A percentile compares a stretch with the other conserved stretches of the same genome.
Conservation (phyloP, 2,113 vertebrate species). For the Herpetotheres cachinnans region DNA sequence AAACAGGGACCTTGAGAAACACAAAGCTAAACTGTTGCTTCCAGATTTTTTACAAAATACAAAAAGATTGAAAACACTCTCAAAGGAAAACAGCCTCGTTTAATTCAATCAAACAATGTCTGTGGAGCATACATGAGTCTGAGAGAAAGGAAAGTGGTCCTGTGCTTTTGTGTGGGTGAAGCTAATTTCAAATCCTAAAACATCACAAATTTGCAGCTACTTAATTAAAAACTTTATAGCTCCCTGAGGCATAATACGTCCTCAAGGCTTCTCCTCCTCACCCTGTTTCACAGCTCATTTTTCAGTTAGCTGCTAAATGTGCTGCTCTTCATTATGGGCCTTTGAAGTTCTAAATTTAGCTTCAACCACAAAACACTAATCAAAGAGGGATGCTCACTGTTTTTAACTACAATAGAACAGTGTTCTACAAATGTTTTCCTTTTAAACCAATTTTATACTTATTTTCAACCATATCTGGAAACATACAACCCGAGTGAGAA, state of each 20-base stretch:
- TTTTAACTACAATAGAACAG: constrained; percentile 1
- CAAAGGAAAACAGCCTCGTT: neutral
- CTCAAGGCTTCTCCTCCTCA: constrained; percentile 44
- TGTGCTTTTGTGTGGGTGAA: neutral
- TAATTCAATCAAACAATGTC: neutral
- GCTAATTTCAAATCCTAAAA: constrained; percentile 30
- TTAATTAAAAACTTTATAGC: constrained; percentile 66
- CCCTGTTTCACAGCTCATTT: constrained; percentile 66
- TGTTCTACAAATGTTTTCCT: constrained; percentile 18
- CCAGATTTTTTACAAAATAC: neutral
- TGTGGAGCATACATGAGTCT: neutral
- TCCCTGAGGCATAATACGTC: constrained; percentile 40
- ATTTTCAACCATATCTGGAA: neutral
- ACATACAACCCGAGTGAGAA: neutral
- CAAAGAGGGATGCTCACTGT: constrained; percentile 4
- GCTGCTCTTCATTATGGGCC: constrained; percentile 45
- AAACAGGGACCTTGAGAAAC: neutral
- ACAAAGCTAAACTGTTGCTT: neutral
- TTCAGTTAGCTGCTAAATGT: constrained; percentile 53
- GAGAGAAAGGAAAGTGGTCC: neutral
- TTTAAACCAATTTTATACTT: neutral
- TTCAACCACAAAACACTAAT: constrained; percentile 55
- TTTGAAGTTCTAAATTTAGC: constrained; percentile 66
- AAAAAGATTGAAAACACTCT: neutral
- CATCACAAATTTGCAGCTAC: constrained; percentile 59